Conservation (phyloP, 2,113 vertebrate genomes). For the Rhynchopsitta pachyrhyncha region DNA sequence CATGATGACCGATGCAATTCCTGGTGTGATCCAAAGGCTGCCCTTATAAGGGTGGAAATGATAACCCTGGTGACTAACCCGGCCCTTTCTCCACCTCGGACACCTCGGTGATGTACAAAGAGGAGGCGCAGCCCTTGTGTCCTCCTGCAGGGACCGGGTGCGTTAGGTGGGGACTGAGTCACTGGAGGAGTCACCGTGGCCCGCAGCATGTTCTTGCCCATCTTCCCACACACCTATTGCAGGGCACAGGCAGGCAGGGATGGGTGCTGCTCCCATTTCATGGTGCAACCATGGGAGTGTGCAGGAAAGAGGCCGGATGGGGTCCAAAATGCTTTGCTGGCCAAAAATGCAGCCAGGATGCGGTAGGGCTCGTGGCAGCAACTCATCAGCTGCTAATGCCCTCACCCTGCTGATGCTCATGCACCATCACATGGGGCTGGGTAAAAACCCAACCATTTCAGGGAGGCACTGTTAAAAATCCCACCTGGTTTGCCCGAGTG, state of each 20-base stretch:
- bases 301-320: rapidly evolving
- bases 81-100: not conserved
- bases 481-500: not conserved
- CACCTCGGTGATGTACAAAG: not conserved
- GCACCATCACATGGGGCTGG: rapidly evolving
- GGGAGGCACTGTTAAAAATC: not conserved
- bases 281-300: rapidly evolving
- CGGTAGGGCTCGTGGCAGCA: rapidly evolving
- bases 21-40: not conserved
- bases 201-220: not conserved
- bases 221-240: not conserved
- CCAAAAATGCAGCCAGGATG: not conserved
- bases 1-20: not conserved
- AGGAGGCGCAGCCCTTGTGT: not conserved
- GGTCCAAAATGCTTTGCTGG: rapidly evolving
- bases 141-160: rapidly evolving
- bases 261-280: not conserved
- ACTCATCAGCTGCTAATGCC: not conserved
- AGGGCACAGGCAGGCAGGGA: not conserved
- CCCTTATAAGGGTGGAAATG: not conserved
- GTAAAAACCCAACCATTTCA: rapidly evolving
- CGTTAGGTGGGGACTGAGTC: slow-evolving; percentile 24
- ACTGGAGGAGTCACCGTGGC: slow-evolving; percentile 9
- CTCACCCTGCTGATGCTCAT: rapidly evolving
- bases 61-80: not conserved